These are phyloP conservation scores for Triplophysa yarkandensis DNA, from an alignment of 2,797 vertebrate species.

Conservation along the genomic window DNA sequence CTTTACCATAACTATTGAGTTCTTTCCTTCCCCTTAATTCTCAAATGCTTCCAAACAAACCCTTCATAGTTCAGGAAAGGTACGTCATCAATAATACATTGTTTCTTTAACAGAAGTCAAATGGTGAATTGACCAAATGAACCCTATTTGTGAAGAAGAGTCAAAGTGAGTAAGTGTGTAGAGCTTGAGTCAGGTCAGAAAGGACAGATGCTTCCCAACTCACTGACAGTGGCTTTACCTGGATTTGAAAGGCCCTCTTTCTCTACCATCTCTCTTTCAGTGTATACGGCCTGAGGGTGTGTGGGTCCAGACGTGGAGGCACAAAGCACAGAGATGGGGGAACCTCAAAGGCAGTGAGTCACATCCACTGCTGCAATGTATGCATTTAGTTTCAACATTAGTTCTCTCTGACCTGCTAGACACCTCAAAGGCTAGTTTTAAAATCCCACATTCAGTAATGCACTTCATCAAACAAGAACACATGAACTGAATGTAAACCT, in stretches of 20 bases:
- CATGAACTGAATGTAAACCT: no score
- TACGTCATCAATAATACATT: not conserved
- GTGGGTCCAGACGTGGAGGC: not conserved
- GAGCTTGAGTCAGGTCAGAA: not conserved
- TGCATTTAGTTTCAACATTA: constrained; percentile 34
- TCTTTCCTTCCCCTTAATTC: not conserved
- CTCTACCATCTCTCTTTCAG: not conserved
- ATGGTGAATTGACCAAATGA: not conserved
- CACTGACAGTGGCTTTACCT: constrained; percentile 2
- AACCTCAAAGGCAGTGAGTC: not conserved
- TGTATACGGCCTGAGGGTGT: constrained; percentile 23
- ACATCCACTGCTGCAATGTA: constrained; percentile 13
- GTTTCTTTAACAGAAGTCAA: not conserved
- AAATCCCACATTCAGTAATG: not conserved
- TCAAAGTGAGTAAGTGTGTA: not conserved
- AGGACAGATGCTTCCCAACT: not conserved
- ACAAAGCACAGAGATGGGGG: not conserved
- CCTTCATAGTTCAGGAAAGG: not conserved
- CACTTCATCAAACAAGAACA: no score
- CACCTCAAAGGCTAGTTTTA: not conserved
- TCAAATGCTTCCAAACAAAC: no score
- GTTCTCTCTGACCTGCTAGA: not conserved
- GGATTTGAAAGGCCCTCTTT: not conserved
- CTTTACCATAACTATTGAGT: not conserved
- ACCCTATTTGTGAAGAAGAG: not conserved